phyloP scores from a whole-genome alignment of 2,113 vertebrate species.

The Eptesicus fuscus region DNA sequence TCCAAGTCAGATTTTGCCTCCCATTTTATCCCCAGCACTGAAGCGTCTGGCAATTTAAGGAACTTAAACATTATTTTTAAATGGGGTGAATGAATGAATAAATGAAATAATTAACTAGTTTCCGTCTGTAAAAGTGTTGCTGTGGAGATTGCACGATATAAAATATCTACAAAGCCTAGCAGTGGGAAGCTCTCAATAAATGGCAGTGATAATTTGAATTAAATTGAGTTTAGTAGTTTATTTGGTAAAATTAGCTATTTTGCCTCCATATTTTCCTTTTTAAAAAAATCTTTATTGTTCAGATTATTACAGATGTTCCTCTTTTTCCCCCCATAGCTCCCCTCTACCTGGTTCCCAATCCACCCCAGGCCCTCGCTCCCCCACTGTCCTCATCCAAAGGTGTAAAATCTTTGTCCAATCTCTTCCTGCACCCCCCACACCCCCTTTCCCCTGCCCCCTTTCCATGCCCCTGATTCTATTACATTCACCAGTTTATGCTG shows the following conservation, averaged over 20 bases:
- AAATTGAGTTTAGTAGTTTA: not conserved
- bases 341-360: no score
- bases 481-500: no score
- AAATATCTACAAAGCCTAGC: not conserved
- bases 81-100: not conserved
- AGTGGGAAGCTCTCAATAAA: not conserved
- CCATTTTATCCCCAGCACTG: not conserved
- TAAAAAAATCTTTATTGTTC: no score
- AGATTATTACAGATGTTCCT: no score
- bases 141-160: not conserved
- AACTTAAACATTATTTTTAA: not conserved
- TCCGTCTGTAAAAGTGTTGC: not conserved
- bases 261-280: not conserved
- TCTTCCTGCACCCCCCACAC: no score
- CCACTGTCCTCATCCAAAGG: no score
- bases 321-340: no score
- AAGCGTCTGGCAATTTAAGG: not conserved
- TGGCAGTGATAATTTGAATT: not conserved
- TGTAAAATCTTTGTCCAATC: no score
- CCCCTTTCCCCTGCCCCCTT: no score
- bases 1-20: not conserved
- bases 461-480: no score
- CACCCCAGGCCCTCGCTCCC: no score
- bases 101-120: not conserved
- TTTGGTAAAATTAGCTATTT: slow-evolving; percentile 6